Evolutionary conservation across 2,888 invertebrate species (phyloP).

Genomic region (Incurvaria masculella): DNA sequence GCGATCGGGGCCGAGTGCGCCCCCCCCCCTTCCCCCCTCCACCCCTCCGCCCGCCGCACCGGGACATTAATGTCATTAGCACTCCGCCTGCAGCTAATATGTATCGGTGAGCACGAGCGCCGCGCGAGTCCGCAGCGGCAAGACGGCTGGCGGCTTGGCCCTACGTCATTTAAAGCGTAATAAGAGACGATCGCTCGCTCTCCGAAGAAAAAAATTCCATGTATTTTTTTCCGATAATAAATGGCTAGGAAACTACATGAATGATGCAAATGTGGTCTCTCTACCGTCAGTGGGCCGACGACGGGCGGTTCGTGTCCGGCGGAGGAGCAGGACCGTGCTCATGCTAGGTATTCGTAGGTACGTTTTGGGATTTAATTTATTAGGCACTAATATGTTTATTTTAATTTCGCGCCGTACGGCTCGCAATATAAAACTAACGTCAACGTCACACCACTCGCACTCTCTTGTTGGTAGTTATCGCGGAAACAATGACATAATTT

Average conservation of each 20-base stretch:
- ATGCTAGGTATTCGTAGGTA: no score
- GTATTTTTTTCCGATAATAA: conserved; percentile 26
- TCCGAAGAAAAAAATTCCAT: conserved; percentile 24
- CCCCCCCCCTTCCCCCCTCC: conserved; percentile 11
- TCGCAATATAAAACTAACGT: no score
- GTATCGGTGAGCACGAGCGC: conserved; percentile 14
- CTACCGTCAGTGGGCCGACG: background rate
- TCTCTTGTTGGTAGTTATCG: no score
- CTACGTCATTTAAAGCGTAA: conserved; percentile 27
- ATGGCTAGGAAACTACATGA: conserved; percentile 28
- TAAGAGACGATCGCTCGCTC: conserved; percentile 22
- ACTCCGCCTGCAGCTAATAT: conserved; percentile 21
- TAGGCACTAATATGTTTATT: no score
- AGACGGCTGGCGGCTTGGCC: conserved; percentile 17
- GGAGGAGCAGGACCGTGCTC: no score
- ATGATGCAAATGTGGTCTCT: conserved; percentile 26
- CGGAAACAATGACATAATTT: no score
- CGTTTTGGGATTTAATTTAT: no score
- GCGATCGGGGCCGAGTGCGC: conserved; percentile 17
- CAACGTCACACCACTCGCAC: no score
- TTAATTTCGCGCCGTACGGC: no score
- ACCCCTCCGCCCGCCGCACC: background rate
- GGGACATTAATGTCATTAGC: conserved; percentile 11
- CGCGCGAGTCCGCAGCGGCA: background rate
- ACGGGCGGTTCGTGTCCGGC: no score